These are phyloP conservation scores for Malurus alboscapulatus DNA, from an alignment of 2,113 vertebrate species.

Conservation along the genomic window DNA sequence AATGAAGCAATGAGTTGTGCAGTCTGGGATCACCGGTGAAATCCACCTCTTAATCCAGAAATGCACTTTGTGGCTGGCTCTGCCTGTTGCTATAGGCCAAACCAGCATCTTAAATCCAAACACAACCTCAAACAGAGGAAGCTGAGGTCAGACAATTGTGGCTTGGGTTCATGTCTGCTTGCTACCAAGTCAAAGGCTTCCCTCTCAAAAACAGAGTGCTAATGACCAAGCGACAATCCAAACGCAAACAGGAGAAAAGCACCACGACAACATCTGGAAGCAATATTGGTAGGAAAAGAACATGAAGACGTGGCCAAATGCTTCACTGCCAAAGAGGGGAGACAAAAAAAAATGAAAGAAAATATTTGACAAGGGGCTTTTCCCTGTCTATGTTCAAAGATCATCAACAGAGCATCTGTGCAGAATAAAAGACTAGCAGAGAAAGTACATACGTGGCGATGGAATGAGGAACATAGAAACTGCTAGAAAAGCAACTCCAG, in stretches of 20 bases:
- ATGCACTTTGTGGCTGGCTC: background rate
- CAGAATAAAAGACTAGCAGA: background rate
- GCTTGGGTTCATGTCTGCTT: constrained; percentile 5
- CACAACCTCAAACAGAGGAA: constrained; percentile 20
- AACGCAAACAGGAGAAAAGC: background rate
- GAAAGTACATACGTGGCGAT: background rate
- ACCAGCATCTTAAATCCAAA: constrained; percentile 18
- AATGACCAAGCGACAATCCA: background rate
- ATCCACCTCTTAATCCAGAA: background rate
- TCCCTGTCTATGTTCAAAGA: background rate
- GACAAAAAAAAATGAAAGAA: background rate
- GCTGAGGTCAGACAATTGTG: constrained; percentile 31
- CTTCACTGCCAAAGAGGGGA: background rate
- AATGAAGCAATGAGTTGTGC: background rate
- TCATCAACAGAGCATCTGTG: background rate
- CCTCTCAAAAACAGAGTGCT: constrained; percentile 20
- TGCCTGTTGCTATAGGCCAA: background rate
- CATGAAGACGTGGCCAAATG: constrained; percentile 44
- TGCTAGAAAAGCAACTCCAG: constrained; percentile 2
- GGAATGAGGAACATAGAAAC: background rate
- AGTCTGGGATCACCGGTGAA: background rate
- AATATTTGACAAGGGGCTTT: constrained; percentile 41
- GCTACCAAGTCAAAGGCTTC: constrained; percentile 35
- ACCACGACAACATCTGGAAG: constrained; percentile 66
- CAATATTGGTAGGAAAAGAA: constrained; percentile 33